Percentiles rank a stretch among this genome's conserved stretches.
phyloP scores from a whole-genome alignment of 2,888 invertebrate genomes.

The Trichogramma dendrolimi region DNA sequence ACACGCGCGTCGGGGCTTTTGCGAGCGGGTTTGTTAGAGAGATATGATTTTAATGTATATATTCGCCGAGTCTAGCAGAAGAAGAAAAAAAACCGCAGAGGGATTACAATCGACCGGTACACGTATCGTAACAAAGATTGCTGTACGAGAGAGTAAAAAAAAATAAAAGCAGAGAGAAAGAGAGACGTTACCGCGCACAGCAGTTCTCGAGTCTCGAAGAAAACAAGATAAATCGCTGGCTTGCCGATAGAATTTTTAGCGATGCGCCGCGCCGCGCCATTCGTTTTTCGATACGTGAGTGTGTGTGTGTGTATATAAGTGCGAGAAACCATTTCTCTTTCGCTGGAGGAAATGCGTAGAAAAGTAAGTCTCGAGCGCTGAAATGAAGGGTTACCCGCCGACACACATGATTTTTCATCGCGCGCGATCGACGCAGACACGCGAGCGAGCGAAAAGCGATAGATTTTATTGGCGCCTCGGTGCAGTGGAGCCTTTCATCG shows the following conservation, averaged over 20 bases:
- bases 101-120: conserved; percentile 25
- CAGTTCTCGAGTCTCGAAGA: background rate
- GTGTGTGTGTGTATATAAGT: background rate
- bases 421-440: too few relatives aligned
- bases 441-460: too few relatives aligned
- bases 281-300: conserved; percentile 19
- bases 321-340: conserved; percentile 19
- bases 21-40: background rate
- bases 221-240: conserved; percentile 33
- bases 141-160: conserved; percentile 12
- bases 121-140: conserved; percentile 1
- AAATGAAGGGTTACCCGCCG: too few relatives aligned
- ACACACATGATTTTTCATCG: too few relatives aligned
- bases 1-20: too few relatives aligned
- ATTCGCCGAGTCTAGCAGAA: conserved; percentile 2
- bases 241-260: conserved; percentile 30
- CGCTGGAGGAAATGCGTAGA: background rate
- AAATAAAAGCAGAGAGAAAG: conserved; percentile 1
- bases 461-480: too few relatives aligned
- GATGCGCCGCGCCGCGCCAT: conserved; percentile 15
- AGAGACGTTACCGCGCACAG: conserved; percentile 4
- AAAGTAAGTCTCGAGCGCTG: too few relatives aligned
- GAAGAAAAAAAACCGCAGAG: conserved; percentile 6
- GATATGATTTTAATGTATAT: background rate
- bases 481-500: too few relatives aligned